A percentile compares a stretch with the other conserved stretches of the same genome.
phyloP scores from a whole-genome alignment of 2,888 invertebrate species.

The Geophilus truncorum region DNA sequence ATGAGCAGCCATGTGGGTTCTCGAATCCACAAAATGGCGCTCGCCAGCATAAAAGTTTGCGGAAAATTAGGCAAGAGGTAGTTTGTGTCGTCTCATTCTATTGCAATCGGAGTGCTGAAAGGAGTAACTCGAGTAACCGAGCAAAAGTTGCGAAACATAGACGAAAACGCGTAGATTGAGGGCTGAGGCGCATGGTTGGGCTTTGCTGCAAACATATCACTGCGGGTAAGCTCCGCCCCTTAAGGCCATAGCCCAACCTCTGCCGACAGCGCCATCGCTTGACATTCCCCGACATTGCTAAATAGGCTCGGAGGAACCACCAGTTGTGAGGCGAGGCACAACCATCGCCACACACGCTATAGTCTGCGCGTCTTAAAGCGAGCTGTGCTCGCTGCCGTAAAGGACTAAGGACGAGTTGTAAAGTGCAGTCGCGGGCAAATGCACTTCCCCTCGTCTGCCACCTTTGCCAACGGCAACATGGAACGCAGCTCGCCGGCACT shows the following conservation, averaged over 20 bases:
- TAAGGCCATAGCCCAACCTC: constrained; percentile 4
- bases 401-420: constrained; percentile 23
- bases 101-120: background rate
- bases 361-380: constrained; percentile 20
- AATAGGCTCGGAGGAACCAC: constrained; percentile 8
- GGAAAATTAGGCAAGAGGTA: background rate
- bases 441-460: constrained; percentile 32
- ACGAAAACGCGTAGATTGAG: background rate
- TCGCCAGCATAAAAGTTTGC: background rate
- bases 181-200: background rate
- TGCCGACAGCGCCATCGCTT: constrained; percentile 11
- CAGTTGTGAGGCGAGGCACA: constrained; percentile 16
- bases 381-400: constrained; percentile 12
- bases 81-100: background rate
- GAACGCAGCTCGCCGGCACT: constrained; percentile 29
- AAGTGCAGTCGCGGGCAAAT: constrained; percentile 31
- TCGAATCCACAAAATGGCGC: constrained; percentile 6
- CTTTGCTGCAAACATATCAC: background rate
- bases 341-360: constrained; percentile 1
- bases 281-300: constrained; percentile 19
- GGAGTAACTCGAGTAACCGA: background rate
- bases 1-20: constrained; percentile 7
- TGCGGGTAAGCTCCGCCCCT: background rate
- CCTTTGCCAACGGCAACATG: constrained; percentile 31
- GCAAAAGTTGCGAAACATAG: background rate